Conservation (phyloP, 2,888 invertebrate species). For the Nomada goodeniana region DNA sequence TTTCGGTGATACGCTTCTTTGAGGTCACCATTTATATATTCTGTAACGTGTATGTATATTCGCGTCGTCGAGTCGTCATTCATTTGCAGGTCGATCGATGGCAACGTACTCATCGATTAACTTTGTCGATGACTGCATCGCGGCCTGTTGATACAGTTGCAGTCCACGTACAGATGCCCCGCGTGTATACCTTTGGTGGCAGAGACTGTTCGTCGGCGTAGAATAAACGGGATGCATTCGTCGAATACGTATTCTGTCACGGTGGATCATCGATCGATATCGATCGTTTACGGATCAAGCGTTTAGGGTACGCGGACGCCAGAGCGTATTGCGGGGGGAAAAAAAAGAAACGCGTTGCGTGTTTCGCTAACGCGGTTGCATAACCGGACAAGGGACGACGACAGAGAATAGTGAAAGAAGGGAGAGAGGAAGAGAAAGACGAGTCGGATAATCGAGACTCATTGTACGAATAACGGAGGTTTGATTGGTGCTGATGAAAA, state of each 20-base stretch:
- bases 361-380: conserved; percentile 32
- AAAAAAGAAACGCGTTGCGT: conserved; percentile 40
- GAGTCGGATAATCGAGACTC: conserved; percentile 31
- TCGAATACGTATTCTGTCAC: conserved; percentile 23
- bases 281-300: conserved; percentile 24
- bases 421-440: conserved; percentile 15
- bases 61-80: conserved; percentile 29
- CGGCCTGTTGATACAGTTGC: conserved; percentile 10
- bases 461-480: conserved; percentile 37
- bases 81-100: conserved; percentile 26
- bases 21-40: background rate
- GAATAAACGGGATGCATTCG: conserved; percentile 24
- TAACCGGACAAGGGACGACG: conserved; percentile 35
- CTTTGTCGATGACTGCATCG: conserved; percentile 57
- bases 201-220: background rate
- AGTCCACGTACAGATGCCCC: background rate
- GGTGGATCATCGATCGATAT: background rate
- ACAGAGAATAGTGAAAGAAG: background rate
- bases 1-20: background rate
- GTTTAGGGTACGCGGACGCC: background rate
- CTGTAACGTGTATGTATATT: background rate
- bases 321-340: background rate
- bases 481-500: conserved; percentile 15
- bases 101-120: conserved; percentile 55
- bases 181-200: background rate